phyloP scores from a whole-genome alignment of 2,888 invertebrate genomes.

The Hirtodrosophila histrioides region DNA sequence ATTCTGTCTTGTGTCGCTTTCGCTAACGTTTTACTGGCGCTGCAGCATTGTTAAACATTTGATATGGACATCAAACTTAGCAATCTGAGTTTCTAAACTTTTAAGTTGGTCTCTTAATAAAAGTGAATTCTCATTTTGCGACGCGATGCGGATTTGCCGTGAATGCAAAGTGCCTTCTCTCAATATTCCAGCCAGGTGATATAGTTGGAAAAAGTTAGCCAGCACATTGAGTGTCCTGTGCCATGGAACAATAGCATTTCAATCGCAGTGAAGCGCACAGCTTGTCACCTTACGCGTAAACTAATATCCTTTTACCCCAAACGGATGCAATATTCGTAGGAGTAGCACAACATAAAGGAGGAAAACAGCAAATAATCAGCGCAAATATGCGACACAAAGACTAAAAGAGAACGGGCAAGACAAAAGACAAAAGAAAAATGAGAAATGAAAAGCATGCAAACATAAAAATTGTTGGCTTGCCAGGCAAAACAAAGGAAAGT shows the following conservation, averaged over 20 bases:
- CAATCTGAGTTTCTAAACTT: too few relatives aligned
- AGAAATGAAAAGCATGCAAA: slow-evolving; percentile 21
- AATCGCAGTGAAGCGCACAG: slow-evolving; percentile 15
- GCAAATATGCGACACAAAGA: slow-evolving; percentile 39
- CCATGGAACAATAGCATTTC: slow-evolving; percentile 33
- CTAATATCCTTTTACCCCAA: slow-evolving; percentile 4
- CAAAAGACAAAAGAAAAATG: slow-evolving; percentile 24
- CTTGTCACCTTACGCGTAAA: slow-evolving; percentile 20
- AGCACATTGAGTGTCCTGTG: background rate
- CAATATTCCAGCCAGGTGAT: background rate
- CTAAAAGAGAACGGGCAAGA: slow-evolving; percentile 4
- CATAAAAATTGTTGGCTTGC: slow-evolving; percentile 55
- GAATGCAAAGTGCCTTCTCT: too few relatives aligned
- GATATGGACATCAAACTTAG: too few relatives aligned
- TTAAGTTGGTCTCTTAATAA: too few relatives aligned
- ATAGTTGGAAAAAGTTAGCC: slow-evolving; percentile 17
- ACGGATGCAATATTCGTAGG: background rate
- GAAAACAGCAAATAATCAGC: slow-evolving; percentile 43
- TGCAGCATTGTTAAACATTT: background rate
- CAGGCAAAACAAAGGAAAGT: slow-evolving; percentile 59
- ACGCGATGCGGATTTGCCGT: too few relatives aligned
- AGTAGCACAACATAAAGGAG: background rate
- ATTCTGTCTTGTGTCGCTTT: slow-evolving; percentile 2
- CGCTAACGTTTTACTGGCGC: slow-evolving; percentile 6
- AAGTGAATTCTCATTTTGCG: too few relatives aligned